Evolutionary conservation across 1,140 invertebrate genomes (phyloP), one percentile per base, ranked within the genome.

Genomic region (Saccostrea echinata): DNA sequence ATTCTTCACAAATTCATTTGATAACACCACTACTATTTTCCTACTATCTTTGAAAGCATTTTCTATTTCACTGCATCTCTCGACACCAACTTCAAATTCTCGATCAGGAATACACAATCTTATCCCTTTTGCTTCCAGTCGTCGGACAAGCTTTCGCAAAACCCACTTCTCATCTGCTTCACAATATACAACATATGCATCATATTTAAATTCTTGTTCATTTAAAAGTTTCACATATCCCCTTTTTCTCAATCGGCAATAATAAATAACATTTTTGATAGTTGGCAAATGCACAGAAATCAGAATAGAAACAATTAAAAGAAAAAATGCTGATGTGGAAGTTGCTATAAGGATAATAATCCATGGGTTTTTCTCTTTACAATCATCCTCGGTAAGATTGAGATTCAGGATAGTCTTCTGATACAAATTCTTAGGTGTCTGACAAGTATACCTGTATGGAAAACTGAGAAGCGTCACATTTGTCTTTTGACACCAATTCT

Each of bases 131-230:
- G n/a, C 11, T 57, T 86, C 85, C 0, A 86, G 16, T 53, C 24
- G 11, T 55, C 53, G 35, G 9, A 86, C 51, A 18, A 86, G 71
- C 6, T 18, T 51, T 18, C 16, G n/a, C 21, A 76, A 43, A 53
- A 86, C 85, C 85, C 85, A 86, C 21, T 52, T 16, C 16, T 68
- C 61, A 16, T 86, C 85, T 16, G 21, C 51, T 30, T 52, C 68
- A 86, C 85, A 86, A 16, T 86, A 86, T 0, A 86, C 71, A 18
- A 81, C n/a, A 86, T 52, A 86, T 11, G 85, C 85, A 86, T 86
- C 85, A 18, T 51, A 86, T 80, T 27, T 27, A 81, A 21, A 86
- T 18, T 80, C 24, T 30, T 86, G 61, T 8, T 64, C 61, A 27
- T 33, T 52, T 13, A 52, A 30, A 13, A 86, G 24, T 55, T 55